Conservation (phyloP, 2,888 invertebrate species). For the Phengaris arion region DNA sequence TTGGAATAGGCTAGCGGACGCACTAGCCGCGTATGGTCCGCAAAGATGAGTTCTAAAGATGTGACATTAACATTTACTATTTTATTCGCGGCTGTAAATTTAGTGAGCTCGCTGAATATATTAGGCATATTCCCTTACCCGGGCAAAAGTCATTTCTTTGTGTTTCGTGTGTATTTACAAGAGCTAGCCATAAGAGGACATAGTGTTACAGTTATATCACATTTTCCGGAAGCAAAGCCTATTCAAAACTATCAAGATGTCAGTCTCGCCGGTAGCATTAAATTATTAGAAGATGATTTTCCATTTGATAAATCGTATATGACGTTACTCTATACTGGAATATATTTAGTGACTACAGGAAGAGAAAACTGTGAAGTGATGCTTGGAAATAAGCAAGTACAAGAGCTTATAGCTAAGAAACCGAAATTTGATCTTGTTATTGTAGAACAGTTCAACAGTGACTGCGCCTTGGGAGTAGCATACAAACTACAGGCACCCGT, state of each 20-base stretch:
- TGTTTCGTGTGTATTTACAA: conserved; percentile 79
- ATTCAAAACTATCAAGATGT: conserved; percentile 81
- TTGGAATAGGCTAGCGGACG: conserved; percentile 9
- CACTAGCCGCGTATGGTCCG: neutral
- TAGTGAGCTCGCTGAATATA: conserved; percentile 9
- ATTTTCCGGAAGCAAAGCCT: conserved; percentile 76
- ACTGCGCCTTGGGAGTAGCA: conserved; percentile 84
- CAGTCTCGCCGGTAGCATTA: conserved; percentile 57
- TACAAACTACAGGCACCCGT: conserved; percentile 82
- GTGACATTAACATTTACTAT: neutral
- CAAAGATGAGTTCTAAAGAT: conserved; percentile 7
- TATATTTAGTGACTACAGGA: conserved; percentile 40
- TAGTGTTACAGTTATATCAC: conserved; percentile 83
- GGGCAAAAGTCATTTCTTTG: conserved; percentile 85
- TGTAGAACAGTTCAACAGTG: conserved; percentile 85
- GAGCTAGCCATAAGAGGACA: conserved; percentile 82
- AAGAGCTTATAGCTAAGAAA: conserved; percentile 58
- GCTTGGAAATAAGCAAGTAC: conserved; percentile 58
- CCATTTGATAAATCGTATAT: conserved; percentile 50
- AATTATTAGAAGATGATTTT: conserved; percentile 41
- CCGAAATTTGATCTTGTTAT: conserved; percentile 83
- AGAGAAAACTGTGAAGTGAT: conserved; percentile 58
- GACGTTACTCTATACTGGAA: conserved; percentile 41
- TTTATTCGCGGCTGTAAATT: neutral
- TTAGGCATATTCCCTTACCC: conserved; percentile 10